phyloP scores from a whole-genome alignment of 2,797 vertebrate species.

The Lagorchestes hirsutus region DNA sequence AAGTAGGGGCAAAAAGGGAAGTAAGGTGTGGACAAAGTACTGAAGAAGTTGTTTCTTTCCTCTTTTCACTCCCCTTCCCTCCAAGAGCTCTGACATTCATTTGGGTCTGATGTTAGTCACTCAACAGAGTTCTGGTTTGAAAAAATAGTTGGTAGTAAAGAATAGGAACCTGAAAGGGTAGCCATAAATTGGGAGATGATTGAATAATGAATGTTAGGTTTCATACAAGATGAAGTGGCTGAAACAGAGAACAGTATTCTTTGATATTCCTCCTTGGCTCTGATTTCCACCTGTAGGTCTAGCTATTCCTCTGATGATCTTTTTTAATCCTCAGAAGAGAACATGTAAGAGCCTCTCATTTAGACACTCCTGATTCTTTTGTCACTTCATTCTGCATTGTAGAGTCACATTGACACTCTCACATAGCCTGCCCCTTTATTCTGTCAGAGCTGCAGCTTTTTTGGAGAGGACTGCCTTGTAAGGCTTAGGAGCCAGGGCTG shows the following conservation, averaged over 20 bases:
- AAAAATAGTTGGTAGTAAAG: not conserved
- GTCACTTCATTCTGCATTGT: slow-evolving; percentile 95
- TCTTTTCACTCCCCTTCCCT: not conserved
- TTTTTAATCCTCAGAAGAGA: slow-evolving; percentile 93
- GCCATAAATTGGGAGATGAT: too few species aligned
- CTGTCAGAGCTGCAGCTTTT: slow-evolving; percentile 84
- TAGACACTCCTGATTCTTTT: slow-evolving; percentile 88
- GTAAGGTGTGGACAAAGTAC: not conserved
- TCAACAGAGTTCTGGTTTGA: not conserved
- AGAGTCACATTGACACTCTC: slow-evolving; percentile 82
- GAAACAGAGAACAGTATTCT: slow-evolving; percentile 10
- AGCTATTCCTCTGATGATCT: slow-evolving; percentile 92
- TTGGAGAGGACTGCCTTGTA: slow-evolving; percentile 89
- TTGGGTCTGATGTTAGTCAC: slow-evolving; percentile 35
- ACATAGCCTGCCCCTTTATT: slow-evolving; percentile 80
- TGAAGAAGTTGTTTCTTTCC: not conserved
- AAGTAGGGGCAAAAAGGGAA: not conserved
- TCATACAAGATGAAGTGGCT: slow-evolving; percentile 27
- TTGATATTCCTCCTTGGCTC: not conserved
- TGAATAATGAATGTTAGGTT: too few species aligned
- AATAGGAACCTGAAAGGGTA: too few species aligned
- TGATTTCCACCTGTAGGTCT: slow-evolving; percentile 75
- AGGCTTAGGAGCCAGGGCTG: slow-evolving; percentile 91
- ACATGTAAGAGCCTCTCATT: slow-evolving; percentile 92
- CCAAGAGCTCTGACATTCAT: slow-evolving; percentile 52